A percentile compares a stretch with the other conserved stretches of the same genome.
phyloP scores from a whole-genome alignment of 2,888 invertebrate species.

The Augochlorella aurata region DNA sequence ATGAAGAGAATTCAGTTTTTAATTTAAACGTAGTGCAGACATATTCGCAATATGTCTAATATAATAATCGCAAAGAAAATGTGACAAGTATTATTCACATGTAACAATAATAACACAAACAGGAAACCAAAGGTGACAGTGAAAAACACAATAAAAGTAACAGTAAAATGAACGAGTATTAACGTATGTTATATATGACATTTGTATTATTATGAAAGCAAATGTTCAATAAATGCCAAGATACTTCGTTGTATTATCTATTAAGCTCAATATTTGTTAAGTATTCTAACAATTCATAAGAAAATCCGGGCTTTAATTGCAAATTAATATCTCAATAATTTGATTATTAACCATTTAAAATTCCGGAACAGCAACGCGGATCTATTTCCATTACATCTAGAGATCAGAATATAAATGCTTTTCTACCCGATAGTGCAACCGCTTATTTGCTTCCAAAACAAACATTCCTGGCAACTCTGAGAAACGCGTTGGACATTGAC shows the following conservation, averaged over 20 bases:
- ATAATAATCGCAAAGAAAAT: too few species aligned
- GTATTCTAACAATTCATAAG: not conserved
- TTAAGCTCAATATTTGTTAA: not conserved
- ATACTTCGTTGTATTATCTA: not conserved
- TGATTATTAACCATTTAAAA: not conserved
- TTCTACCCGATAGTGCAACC: not conserved
- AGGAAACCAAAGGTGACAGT: too few species aligned
- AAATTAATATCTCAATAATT: not conserved
- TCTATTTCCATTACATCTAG: conserved; percentile 30
- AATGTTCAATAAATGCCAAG: not conserved
- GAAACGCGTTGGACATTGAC: not conserved
- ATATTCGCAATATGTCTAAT: too few species aligned
- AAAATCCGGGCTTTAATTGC: not conserved
- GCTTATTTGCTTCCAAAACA: conserved; percentile 27
- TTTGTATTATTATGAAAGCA: not conserved
- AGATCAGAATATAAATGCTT: conserved; percentile 9
- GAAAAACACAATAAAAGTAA: not conserved
- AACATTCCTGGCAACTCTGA: conserved; percentile 9
- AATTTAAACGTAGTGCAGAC: too few species aligned
- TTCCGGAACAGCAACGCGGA: not conserved
- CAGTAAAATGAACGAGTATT: not conserved
- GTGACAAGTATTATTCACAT: too few species aligned
- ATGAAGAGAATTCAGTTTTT: too few species aligned
- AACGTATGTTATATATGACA: not conserved
- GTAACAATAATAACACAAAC: too few species aligned